Percentiles rank a stretch among this genome's conserved stretches.
Evolutionary conservation across 2,113 vertebrate species (phyloP).

Genomic region (Scytalopus superciliaris): DNA sequence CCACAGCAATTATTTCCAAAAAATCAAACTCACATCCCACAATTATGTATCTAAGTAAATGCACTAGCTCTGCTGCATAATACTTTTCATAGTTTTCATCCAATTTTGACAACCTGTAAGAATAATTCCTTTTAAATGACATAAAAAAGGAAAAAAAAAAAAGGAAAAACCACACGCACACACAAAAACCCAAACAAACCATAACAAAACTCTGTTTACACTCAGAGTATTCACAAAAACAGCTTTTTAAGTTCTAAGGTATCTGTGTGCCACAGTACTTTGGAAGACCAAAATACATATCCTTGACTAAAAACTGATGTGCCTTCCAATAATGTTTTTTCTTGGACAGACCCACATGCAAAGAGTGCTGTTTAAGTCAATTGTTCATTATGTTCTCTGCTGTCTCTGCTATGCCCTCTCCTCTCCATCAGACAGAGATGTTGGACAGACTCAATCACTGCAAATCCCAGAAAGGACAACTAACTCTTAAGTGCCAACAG

Average conservation of each 20-base stretch:
- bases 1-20: not conserved
- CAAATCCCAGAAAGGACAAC: constrained; percentile 21
- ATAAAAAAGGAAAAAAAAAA: not conserved
- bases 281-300: not conserved
- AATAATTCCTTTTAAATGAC: not conserved
- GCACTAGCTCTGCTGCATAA: not conserved
- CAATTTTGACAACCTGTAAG: not conserved
- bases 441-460: not conserved
- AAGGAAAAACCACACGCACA: not conserved
- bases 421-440: not conserved
- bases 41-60: not conserved
- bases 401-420: not conserved
- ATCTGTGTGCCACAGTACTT: not conserved
- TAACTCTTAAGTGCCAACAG: constrained; percentile 8
- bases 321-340: accelerated
- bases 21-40: not conserved
- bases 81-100: not conserved
- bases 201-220: not conserved
- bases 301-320: not conserved
- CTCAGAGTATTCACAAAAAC: not conserved
- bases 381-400: not conserved
- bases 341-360: not conserved
- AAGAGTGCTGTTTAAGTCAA: not conserved
- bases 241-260: not conserved
- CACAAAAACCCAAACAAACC: not conserved